Evolutionary conservation across 2,888 invertebrate species (phyloP).

Genomic region (Bedellia somnulentella): DNA sequence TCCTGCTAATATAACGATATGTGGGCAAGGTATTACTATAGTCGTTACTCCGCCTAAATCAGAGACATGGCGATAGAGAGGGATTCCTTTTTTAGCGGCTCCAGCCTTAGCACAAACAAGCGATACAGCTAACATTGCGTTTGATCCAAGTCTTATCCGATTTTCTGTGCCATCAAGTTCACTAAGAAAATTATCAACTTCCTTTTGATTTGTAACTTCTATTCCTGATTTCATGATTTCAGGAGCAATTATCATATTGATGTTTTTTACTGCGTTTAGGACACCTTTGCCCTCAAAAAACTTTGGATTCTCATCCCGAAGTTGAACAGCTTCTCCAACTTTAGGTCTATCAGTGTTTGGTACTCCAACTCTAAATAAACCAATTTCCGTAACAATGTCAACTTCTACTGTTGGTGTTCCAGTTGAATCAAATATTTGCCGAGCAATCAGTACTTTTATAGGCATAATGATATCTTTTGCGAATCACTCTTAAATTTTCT

Average conservation of each 20-base stretch:
- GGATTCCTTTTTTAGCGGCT: slow-evolving; percentile 89
- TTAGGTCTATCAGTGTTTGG: slow-evolving; percentile 97
- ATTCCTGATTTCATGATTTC: slow-evolving; percentile 78
- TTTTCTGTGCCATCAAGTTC: slow-evolving; percentile 96
- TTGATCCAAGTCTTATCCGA: slow-evolving; percentile 94
- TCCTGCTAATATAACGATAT: slow-evolving; percentile 99
- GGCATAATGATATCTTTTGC: slow-evolving; percentile 70
- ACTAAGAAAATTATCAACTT: slow-evolving; percentile 87
- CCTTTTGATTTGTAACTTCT: slow-evolving; percentile 87
- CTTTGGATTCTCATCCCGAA: slow-evolving; percentile 85
- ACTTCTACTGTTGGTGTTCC: slow-evolving; percentile 99
- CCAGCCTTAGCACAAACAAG: slow-evolving; percentile 97
- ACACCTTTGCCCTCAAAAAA: slow-evolving; percentile 96
- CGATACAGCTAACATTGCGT: slow-evolving; percentile 96
- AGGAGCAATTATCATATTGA: slow-evolving; percentile 80
- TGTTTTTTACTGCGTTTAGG: slow-evolving; percentile 83
- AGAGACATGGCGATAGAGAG: slow-evolving; percentile 90
- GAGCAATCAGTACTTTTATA: slow-evolving; percentile 86
- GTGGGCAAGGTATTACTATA: slow-evolving; percentile 93
- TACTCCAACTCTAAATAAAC: slow-evolving; percentile 89
- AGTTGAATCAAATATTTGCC: slow-evolving; percentile 95
- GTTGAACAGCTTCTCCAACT: slow-evolving; percentile 90
- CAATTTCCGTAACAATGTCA: slow-evolving; percentile 76
- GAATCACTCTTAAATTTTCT: background rate
- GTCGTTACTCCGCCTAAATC: slow-evolving; percentile 89